Base-by-base conservation (phyloP, 2,888 invertebrate genomes). In the Ichneumoninae sp. region DNA sequence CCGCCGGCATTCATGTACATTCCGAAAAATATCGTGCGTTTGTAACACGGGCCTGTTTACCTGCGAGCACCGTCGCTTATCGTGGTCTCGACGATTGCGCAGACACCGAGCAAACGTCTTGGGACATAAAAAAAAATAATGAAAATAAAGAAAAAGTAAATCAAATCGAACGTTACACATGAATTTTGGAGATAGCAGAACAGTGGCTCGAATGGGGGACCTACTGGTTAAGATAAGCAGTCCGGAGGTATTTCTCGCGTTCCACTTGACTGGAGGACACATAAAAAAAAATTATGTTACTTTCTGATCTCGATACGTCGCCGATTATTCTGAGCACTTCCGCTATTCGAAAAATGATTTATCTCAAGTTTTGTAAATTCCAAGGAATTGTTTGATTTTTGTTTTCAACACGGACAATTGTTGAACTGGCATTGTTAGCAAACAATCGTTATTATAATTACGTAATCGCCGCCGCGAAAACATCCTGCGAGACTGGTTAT, bases 181-280 rank as follows among this genome's bases (percentile, higher is more conserved):
- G 75, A 71, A 83, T 79, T 85, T 83, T 54, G 68, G 47, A 79
- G 85, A 85, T 85, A 85, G 83, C 83, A 71, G 73, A 75, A 44
- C 47, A 74, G 68, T 54, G 26, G 68, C 80, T 52, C 63, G 75
- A 8, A 30, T 36, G 52, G 60, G 60, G 13, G 52, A 83, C 73
- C 70, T 16, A 73, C 79, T 47, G 60, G 75, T 83, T 85, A 69
- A 63, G 73, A 79, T 83, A 52, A 33, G 36, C 57, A 75, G 40
- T 40, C 22, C 16, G 44, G 40, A 76, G 26, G 44, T 73, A 73
- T 16, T 73, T 19, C 36, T 47, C 33, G 40, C 63, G 71, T 66
- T 52, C 52, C 47, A 22, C 52, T 83, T 50, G 47, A 66, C 75
- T 65, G 26, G 33, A 16, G 26, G 52, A 22, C 66, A 66, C 6